Evolutionary conservation across 2,113 vertebrate species (phyloP).

Genomic region (Scomber scombrus): DNA sequence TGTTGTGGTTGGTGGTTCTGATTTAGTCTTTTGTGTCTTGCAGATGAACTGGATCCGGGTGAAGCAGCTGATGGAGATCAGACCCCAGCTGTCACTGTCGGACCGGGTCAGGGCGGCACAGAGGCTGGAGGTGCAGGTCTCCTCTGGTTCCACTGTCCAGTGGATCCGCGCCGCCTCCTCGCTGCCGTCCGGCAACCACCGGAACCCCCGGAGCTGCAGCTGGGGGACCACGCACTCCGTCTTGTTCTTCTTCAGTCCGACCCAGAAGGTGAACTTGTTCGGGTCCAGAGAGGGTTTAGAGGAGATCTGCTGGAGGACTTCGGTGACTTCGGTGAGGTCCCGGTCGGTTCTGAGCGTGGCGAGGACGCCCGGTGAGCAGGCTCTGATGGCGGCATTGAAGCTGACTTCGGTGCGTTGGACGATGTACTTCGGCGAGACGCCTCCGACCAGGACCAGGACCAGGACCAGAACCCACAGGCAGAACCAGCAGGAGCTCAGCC

Average conservation of each 20-base stretch:
- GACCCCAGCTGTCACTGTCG: conserved; percentile 1
- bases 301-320: conserved; percentile 29
- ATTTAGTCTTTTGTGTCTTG: neutral
- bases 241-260: conserved; percentile 76
- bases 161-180: conserved; percentile 7
- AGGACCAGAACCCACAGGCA: too few species aligned
- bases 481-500: neutral
- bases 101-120: conserved; percentile 69
- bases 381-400: conserved; percentile 62
- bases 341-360: conserved; percentile 56
- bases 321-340: conserved; percentile 40
- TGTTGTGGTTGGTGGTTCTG: neutral
- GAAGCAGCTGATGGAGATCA: conserved; percentile 45
- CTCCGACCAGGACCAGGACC: neutral
- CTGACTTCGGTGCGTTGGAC: neutral
- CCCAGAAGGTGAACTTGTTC: conserved; percentile 61
- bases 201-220: conserved; percentile 76
- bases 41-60: conserved; percentile 42
- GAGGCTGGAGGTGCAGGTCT: conserved; percentile 57
- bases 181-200: conserved; percentile 71
- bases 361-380: conserved; percentile 69
- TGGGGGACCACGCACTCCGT: conserved; percentile 36
- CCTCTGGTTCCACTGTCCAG: conserved; percentile 67
- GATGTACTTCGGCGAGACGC: conserved; percentile 18
- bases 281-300: too few species aligned